Evolutionary conservation across 2,888 invertebrate species (phyloP).

Genomic region (Hemicrepidius hirtus): DNA sequence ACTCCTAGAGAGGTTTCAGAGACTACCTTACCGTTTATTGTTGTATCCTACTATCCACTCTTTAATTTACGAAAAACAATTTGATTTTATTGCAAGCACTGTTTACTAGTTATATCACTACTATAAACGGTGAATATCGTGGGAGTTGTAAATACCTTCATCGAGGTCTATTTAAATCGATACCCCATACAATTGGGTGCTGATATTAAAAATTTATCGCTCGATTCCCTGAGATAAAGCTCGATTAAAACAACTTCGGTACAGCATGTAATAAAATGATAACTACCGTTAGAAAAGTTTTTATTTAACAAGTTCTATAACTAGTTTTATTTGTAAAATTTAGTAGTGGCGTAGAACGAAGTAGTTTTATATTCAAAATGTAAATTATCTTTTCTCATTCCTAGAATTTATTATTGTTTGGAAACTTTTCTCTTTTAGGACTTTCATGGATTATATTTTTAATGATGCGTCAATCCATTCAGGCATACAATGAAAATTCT

Average conservation of each 20-base stretch:
- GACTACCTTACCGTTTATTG: too few relatives aligned
- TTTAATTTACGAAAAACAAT: too few relatives aligned
- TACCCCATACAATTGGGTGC: constrained; percentile 4
- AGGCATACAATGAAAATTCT: not conserved
- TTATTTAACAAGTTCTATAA: constrained; percentile 5
- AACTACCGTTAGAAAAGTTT: constrained; percentile 1
- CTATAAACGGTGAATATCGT: constrained; percentile 5
- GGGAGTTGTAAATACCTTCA: constrained; percentile 14
- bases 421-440: constrained; percentile 1
- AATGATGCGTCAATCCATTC: not conserved
- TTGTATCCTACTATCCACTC: too few relatives aligned
- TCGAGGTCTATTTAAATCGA: constrained; percentile 12
- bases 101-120: not conserved
- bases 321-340: too few relatives aligned
- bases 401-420: not conserved
- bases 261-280: constrained; percentile 9
- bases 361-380: too few relatives aligned
- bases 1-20: too few relatives aligned
- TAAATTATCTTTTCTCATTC: too few relatives aligned
- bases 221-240: not conserved
- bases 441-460: not conserved
- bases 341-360: too few relatives aligned
- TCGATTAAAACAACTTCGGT: constrained; percentile 8
- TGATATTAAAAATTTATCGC: constrained; percentile 29
- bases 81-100: too few relatives aligned